Evolutionary conservation across 2,113 vertebrate genomes (phyloP).

Genomic region (Euleptes europaea): DNA sequence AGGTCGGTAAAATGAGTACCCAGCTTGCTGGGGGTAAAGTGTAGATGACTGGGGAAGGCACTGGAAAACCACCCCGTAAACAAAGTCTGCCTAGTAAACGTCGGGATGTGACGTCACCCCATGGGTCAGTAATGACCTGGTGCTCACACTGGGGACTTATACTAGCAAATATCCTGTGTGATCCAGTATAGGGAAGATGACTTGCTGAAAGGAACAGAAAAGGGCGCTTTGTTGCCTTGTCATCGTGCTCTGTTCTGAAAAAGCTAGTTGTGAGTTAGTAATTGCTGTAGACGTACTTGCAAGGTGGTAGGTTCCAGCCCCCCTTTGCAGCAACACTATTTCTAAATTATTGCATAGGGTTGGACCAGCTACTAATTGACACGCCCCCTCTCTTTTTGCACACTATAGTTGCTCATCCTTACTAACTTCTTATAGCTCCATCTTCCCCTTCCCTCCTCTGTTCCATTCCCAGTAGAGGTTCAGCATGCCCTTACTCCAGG

Average conservation of each 20-base stretch:
- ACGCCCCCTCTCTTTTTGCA: background rate
- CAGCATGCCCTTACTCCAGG: background rate
- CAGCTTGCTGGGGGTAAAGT: too few relatives aligned
- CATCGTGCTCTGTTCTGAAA: background rate
- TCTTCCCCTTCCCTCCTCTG: background rate
- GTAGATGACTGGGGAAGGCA: too few relatives aligned
- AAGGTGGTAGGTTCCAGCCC: background rate
- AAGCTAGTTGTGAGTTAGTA: background rate
- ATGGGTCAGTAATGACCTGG: too few relatives aligned
- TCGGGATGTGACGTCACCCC: too few relatives aligned
- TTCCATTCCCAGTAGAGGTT: background rate
- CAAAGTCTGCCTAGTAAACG: too few relatives aligned
- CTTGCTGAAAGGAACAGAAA: constrained; percentile 29
- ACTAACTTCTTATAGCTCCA: background rate
- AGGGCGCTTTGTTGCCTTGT: too few relatives aligned
- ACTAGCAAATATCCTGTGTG: constrained; percentile 25
- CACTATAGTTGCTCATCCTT: background rate
- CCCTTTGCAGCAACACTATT: background rate
- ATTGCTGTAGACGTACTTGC: background rate
- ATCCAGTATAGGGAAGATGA: constrained; percentile 62
- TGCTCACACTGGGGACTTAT: too few relatives aligned
- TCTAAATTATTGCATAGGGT: background rate
- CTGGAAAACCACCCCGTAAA: too few relatives aligned
- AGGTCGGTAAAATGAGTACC: too few relatives aligned
- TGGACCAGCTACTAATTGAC: background rate